A percentile compares a stretch with the other conserved stretches of the same genome.
Evolutionary conservation across 30 jellyfish, hydroid and myxozoan species (phyloP).

Genomic region (Hydractinia echinata): DNA sequence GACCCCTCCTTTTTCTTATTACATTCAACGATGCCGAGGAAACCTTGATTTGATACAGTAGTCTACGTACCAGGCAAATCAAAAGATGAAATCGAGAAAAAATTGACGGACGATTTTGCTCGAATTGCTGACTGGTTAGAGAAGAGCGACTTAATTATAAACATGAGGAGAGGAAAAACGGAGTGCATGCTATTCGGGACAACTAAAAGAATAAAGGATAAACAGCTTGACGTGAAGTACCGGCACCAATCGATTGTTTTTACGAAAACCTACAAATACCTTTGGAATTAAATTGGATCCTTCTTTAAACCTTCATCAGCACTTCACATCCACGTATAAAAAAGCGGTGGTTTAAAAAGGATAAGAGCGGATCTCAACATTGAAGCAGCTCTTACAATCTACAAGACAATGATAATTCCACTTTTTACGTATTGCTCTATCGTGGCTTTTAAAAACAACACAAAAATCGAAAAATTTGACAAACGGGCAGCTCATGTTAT

Average conservation of each 20-base stretch:
- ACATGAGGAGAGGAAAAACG: conserved; percentile 1
- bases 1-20: no score
- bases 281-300: not conserved
- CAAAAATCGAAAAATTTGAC: not conserved
- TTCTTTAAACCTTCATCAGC: not conserved
- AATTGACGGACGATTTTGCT: not conserved
- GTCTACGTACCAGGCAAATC: no score
- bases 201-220: not conserved
- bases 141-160: not conserved
- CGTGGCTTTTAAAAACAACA: not conserved
- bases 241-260: not conserved
- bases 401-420: not conserved
- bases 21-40: no score
- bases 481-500: not conserved
- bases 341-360: not conserved
- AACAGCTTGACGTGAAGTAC: not conserved
- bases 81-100: no score
- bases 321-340: not conserved
- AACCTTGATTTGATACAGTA: no score
- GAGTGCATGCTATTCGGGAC: not conserved
- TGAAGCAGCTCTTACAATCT: not conserved
- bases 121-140: not conserved
- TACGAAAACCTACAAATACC: not conserved
- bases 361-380: not conserved
- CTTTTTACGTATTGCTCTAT: not conserved